phyloP scores from a whole-genome alignment of 2,113 vertebrate species.

The Thryonomys swinderianus region DNA sequence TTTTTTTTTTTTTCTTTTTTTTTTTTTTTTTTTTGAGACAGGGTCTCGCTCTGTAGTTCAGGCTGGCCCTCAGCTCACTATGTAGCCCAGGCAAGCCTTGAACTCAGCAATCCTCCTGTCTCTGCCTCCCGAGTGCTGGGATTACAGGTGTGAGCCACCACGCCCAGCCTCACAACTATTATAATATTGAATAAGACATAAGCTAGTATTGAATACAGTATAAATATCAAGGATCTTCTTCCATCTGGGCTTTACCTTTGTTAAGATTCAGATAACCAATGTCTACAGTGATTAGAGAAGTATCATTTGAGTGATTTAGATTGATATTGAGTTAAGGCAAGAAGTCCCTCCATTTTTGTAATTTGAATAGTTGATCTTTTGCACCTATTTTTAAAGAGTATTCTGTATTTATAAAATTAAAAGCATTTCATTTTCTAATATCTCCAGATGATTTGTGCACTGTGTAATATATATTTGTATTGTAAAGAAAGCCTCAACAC shows the following conservation, averaged over 20 bases:
- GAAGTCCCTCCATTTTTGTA: not conserved
- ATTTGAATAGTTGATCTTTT: conserved; percentile 37
- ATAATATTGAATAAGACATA: not conserved
- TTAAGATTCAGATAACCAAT: not conserved
- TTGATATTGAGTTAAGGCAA: not conserved
- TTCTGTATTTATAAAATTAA: not conserved
- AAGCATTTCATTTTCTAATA: conserved; percentile 12
- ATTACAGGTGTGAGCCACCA: too few species aligned
- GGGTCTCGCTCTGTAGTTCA: too few species aligned
- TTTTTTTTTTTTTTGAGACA: too few species aligned
- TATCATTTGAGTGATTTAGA: conserved; percentile 9
- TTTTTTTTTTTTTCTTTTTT: too few species aligned
- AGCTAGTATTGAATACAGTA: not conserved
- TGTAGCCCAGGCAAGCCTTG: too few species aligned
- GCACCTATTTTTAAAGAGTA: not conserved
- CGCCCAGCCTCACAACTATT: not conserved
- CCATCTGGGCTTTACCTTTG: not conserved
- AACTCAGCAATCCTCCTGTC: too few species aligned
- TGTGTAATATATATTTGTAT: not conserved
- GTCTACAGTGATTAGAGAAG: not conserved
- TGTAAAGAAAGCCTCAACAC: not conserved
- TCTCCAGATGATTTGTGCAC: not conserved
- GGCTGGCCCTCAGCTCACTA: too few species aligned
- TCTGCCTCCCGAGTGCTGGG: too few species aligned
- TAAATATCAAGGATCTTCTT: not conserved